Base-by-base conservation (phyloP, 2,888 invertebrate genomes). In the Eudasyphora cyanicolor region DNA sequence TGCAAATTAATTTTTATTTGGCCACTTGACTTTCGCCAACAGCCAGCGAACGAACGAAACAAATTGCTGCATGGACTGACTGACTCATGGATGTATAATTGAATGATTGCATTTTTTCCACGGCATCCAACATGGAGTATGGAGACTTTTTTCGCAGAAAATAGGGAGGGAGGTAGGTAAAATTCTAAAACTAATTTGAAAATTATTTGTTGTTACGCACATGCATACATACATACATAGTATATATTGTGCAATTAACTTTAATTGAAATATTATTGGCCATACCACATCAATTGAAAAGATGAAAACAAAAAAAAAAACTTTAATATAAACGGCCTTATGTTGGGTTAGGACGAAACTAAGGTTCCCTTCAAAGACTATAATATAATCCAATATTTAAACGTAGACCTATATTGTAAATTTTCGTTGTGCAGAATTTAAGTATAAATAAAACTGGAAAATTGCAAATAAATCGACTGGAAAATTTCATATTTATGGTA, bases 161-260 rank as follows among this genome's bases (percentile, higher is more conserved):
- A 8, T 54, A 3, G 57, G 57, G 14, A 19, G 32, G 19, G 10
- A 17, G 38, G 42, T 8, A 8, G 4, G 38, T 45, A 45, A 76
- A 76, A 76, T 81, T 84, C 81, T 84, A 84, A 84, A 84, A 84
- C 78, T 84, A 79, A 84, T 84, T 84, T 84, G 60, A 79, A 84
- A 84, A 84, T 84, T 81, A 81, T 84, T 81, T 84, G 81, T 84
- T 84, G 75, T 79, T 78, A 64, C 45, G 67, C 21, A 14, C 17
- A 64, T 35, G 14, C 24, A n/a, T 32, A 21, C 7, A 5, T 10
- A 62, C 27, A n/a, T 2, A 19, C 21, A n/a, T 29, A 2, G 62
- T 17, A 10, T n/a, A n/a, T 19, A 21, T 19, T 17, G 64, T 64
- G 2, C 67, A 12, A 21, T 21, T 12, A 38, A 42, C n/a, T 67